A percentile compares a stretch with the other conserved stretches of the same genome.
Evolutionary conservation across 2,888 invertebrate species (phyloP).

Genomic region (Tachina grossa): DNA sequence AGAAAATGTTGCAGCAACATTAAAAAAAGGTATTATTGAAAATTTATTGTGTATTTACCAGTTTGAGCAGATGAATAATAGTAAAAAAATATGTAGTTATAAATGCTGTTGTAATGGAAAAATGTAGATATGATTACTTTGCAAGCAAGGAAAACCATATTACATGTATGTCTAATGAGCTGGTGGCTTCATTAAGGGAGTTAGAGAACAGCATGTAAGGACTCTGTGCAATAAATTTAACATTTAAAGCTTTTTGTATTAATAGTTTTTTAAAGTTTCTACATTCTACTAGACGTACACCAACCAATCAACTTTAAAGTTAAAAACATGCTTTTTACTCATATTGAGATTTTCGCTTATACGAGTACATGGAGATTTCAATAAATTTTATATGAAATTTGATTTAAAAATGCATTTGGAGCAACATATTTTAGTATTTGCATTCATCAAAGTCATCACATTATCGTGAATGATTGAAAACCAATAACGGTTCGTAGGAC

Average conservation of each 20-base stretch:
- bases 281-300: too few relatives aligned
- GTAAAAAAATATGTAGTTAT: constrained; percentile 10
- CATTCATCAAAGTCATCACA: too few relatives aligned
- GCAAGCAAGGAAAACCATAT: constrained; percentile 18
- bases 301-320: too few relatives aligned
- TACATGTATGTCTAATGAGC: background rate
- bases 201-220: constrained; percentile 12
- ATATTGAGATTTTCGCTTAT: too few relatives aligned
- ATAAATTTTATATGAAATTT: too few relatives aligned
- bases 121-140: constrained; percentile 39
- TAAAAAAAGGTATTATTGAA: constrained; percentile 46
- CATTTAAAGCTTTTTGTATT: background rate
- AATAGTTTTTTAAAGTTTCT: background rate
- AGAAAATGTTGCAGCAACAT: constrained; percentile 37
- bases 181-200: constrained; percentile 43
- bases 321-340: too few relatives aligned
- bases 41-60: constrained; percentile 56
- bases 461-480: too few relatives aligned
- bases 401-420: too few relatives aligned
- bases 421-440: too few relatives aligned
- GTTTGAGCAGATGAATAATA: constrained; percentile 10
- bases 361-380: too few relatives aligned
- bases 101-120: constrained; percentile 39
- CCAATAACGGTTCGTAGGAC: too few relatives aligned
- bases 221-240: constrained; percentile 14